Conservation (phyloP, 2,797 vertebrate species). For the Sebastes elongatus region DNA sequence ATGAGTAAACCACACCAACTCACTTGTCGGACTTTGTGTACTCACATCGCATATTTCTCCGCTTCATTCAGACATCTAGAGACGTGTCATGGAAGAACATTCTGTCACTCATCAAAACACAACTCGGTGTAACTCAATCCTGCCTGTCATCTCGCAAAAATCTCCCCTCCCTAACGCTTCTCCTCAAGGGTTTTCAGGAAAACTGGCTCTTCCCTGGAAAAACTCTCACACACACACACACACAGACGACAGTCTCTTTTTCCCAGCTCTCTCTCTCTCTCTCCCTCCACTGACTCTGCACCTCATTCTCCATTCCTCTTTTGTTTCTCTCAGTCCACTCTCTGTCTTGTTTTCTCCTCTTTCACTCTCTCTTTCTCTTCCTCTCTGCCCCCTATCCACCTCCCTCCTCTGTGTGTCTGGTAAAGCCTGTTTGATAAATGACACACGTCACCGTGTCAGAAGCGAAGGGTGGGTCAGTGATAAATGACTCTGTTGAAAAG, state of each 20-base stretch:
- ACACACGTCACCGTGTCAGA: conserved; percentile 97
- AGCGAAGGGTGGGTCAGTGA: conserved; percentile 98
- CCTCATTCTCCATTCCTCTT: conserved; percentile 68
- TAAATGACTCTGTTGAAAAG: conserved; percentile 98
- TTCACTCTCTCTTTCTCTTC: conserved; percentile 61
- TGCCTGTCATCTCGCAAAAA: conserved; percentile 75
- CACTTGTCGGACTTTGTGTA: conserved; percentile 54
- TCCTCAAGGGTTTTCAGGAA: conserved; percentile 72
- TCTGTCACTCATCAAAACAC: conserved; percentile 78
- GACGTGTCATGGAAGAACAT: conserved; percentile 68
- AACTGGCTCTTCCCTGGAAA: conserved; percentile 70
- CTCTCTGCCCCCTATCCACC: conserved; percentile 59
- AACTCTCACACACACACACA: conserved; percentile 29
- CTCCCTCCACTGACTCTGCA: conserved; percentile 54
- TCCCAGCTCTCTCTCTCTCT: conserved; percentile 37
- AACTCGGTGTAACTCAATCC: conserved; percentile 78
- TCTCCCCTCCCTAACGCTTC: conserved; percentile 65
- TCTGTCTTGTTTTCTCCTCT: conserved; percentile 59
- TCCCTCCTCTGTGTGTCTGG: conserved; percentile 82
- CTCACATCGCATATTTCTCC: conserved; percentile 54
- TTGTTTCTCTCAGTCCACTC: conserved; percentile 64
- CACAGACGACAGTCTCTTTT: conserved; percentile 11
- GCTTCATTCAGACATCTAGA: conserved; percentile 59
- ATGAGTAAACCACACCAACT: conserved; percentile 43
- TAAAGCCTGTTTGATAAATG: conserved; percentile 98